Conservation (phyloP, 2,113 vertebrate genomes). For the human (Homo sapiens) region GRCh38 chr17:65215001-65215500, state of each 20-base stretch:
- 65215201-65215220: neutral
- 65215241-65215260: neutral
- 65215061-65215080: neutral
- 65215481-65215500: too few species aligned
- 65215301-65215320: neutral
- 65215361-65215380: neutral
- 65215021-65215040: neutral
- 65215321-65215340: neutral
- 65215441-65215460: too few species aligned
- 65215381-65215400: neutral
- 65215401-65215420: neutral
- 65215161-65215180: neutral
- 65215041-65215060: neutral
- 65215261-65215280: neutral
- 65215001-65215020: neutral
- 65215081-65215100: neutral
- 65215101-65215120: neutral
- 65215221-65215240: neutral
- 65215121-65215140: neutral
- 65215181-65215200: neutral
- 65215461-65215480: too few species aligned
- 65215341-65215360: neutral
- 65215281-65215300: neutral
- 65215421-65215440: neutral
- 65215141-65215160: neutral